phyloP scores from a whole-genome alignment of 2,888 invertebrate genomes.

The Xestia c-nigrum region DNA sequence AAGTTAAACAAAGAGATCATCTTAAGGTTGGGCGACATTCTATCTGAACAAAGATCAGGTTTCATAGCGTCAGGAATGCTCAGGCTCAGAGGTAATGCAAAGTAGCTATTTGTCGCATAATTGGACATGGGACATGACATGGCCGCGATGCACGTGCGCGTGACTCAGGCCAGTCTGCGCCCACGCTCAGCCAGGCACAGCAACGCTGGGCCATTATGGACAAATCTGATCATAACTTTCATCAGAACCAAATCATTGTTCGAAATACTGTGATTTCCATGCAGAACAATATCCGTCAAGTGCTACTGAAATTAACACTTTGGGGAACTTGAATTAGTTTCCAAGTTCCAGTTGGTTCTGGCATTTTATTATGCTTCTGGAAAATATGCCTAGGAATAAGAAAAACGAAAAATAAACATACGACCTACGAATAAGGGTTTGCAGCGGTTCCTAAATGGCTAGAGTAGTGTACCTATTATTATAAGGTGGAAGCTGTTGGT shows the following conservation, averaged over 20 bases:
- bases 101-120: slow-evolving; percentile 75
- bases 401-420: neutral
- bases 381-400: neutral
- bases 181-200: slow-evolving; percentile 56
- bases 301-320: neutral
- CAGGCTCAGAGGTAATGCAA: slow-evolving; percentile 63
- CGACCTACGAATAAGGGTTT: neutral
- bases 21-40: slow-evolving; percentile 32
- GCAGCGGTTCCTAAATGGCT: neutral
- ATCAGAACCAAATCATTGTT: slow-evolving; percentile 46
- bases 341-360: neutral
- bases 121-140: slow-evolving; percentile 80
- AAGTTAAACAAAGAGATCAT: slow-evolving; percentile 54
- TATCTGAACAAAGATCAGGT: slow-evolving; percentile 58
- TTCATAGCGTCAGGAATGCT: slow-evolving; percentile 62
- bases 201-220: slow-evolving; percentile 44
- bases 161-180: slow-evolving; percentile 73
- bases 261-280: slow-evolving; percentile 42
- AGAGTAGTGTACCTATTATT: neutral
- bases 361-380: neutral
- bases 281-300: slow-evolving; percentile 21
- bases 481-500: neutral
- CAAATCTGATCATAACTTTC: slow-evolving; percentile 60
- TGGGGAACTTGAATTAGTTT: slow-evolving; percentile 20
- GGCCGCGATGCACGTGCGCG: slow-evolving; percentile 79